phyloP scores from a whole-genome alignment of 2,797 vertebrate species.

The Rhinoraja longicauda region DNA sequence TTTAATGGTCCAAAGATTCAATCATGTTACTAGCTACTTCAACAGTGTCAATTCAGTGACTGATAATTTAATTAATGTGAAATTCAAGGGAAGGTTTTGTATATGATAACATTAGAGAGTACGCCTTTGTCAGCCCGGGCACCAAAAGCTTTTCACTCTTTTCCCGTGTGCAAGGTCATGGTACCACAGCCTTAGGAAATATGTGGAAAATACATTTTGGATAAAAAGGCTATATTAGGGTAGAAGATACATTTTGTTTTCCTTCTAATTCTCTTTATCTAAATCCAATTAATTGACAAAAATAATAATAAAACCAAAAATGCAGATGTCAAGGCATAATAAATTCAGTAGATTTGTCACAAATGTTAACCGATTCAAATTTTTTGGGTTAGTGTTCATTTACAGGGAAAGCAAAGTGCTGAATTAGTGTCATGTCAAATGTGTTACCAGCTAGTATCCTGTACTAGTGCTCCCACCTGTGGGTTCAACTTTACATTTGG shows the following conservation, averaged over 20 bases:
- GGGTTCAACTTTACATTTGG: conserved; percentile 24
- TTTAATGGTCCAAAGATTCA: conserved; percentile 18
- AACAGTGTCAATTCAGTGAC: not conserved
- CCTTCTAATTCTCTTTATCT: not conserved
- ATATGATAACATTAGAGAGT: not conserved
- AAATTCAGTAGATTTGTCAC: conserved; percentile 38
- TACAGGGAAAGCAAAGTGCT: conserved; percentile 39
- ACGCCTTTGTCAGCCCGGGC: not conserved
- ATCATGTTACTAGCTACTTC: not conserved
- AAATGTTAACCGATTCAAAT: conserved; percentile 37
- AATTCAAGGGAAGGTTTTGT: not conserved
- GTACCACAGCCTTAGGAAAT: not conserved
- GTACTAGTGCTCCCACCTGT: conserved; percentile 34
- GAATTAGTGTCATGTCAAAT: conserved; percentile 34
- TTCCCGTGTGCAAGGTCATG: not conserved
- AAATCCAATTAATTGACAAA: not conserved
- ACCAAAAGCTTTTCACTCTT: not conserved
- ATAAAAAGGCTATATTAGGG: not conserved
- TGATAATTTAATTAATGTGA: not conserved
- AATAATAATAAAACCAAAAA: conserved; percentile 23
- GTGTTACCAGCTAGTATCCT: conserved; percentile 33
- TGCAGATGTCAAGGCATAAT: conserved; percentile 37
- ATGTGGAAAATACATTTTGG: not conserved
- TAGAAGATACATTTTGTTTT: not conserved
- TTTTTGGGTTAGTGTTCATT: conserved; percentile 37